phyloP scores from a whole-genome alignment of 2,797 vertebrate genomes.

The Catharus ustulatus region DNA sequence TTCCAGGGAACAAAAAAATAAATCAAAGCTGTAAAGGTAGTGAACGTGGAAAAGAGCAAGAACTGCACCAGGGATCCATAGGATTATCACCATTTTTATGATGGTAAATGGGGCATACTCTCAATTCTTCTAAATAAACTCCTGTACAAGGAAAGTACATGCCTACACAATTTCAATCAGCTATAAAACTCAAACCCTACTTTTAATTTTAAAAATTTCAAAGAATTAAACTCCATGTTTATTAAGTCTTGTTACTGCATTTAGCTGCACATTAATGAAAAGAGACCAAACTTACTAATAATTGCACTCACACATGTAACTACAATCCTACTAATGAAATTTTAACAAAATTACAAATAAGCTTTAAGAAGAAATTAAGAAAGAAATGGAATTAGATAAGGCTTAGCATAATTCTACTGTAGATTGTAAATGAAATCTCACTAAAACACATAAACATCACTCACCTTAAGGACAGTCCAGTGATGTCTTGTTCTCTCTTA shows the following conservation, averaged over 20 bases:
- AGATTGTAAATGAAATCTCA: neutral
- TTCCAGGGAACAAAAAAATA: neutral
- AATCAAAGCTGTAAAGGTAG: neutral
- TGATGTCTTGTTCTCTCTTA: neutral
- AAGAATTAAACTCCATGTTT: neutral
- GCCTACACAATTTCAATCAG: neutral
- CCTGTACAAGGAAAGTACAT: neutral
- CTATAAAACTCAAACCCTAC: neutral
- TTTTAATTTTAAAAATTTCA: neutral
- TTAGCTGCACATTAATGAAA: neutral
- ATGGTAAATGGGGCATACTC: neutral
- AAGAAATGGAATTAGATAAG: neutral
- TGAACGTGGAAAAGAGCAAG: neutral
- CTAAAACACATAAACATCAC: fast-evolving
- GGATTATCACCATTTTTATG: neutral
- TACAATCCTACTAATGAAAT: neutral
- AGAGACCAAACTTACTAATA: neutral
- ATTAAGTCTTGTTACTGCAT: neutral
- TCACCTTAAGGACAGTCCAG: neutral
- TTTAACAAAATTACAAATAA: neutral
- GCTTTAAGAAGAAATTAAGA: neutral
- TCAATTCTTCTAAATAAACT: neutral
- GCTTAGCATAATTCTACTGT: neutral
- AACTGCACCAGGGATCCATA: neutral
- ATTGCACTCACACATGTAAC: neutral